Percentiles rank a stretch among this genome's conserved stretches.
Evolutionary conservation across 1,140 invertebrate species (phyloP).

Genomic region (Drosophila pseudoobscura): DNA sequence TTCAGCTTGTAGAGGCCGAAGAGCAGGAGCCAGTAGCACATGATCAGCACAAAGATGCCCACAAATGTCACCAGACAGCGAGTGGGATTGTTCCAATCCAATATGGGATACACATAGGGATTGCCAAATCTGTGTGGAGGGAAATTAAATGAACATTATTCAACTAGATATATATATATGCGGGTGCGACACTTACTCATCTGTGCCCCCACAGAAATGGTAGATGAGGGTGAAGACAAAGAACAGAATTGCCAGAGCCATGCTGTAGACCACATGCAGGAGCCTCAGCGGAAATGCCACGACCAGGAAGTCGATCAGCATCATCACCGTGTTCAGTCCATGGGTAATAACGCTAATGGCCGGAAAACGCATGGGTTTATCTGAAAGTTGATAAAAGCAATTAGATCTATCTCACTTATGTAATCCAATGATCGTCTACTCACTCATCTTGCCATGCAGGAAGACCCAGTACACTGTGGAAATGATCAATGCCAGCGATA

Average conservation of each 20-base stretch:
- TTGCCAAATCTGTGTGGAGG: conserved; percentile 85
- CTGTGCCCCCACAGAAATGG: conserved; percentile 88
- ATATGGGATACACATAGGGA: conserved; percentile 87
- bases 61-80: conserved; percentile 84
- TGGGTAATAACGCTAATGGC: conserved; percentile 89
- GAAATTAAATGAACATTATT: conserved; percentile 19
- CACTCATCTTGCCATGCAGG: conserved; percentile 85
- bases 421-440: conserved; percentile 27
- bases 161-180: not conserved
- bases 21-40: conserved; percentile 62
- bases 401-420: not conserved
- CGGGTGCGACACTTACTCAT: conserved; percentile 84
- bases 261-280: conserved; percentile 88
- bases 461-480: conserved; percentile 87
- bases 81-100: conserved; percentile 87
- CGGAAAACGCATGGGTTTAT: conserved; percentile 73
- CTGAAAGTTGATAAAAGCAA: conserved; percentile 30
- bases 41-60: conserved; percentile 84
- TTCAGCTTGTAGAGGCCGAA: conserved; percentile 66
- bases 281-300: conserved; percentile 88
- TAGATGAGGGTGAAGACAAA: conserved; percentile 89
- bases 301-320: conserved; percentile 89
- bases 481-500: conserved; percentile 85
- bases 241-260: conserved; percentile 87
- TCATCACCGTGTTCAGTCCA: conserved; percentile 88